Evolutionary conservation across 53 echinoderm and acorn worm species (phyloP), one percentile per base, ranked within the genome.

Genomic region (Pentamera pediparva): DNA sequence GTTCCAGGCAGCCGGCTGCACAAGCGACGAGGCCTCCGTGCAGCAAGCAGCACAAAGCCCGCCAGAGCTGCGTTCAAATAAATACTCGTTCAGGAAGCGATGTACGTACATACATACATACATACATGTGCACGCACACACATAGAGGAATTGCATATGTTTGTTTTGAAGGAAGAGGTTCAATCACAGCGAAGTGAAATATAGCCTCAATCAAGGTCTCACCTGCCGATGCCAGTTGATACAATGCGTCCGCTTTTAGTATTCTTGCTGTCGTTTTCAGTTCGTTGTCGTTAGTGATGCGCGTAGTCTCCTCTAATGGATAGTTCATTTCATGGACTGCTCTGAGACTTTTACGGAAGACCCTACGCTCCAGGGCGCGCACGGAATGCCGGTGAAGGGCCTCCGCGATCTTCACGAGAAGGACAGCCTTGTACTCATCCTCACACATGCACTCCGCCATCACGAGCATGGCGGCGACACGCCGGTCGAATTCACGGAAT

Each of bases 221-320:
- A 65, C 65, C 65, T 3, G 65, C 65, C 37, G 65, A 65, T 19
- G 65, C 65, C 40, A 65, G 3, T 21, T 65, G 65, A 13, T 65
- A 65, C 22, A 39, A 10, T 35, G 65, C 39, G 27, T 65, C 65
- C 15, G 20, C 25, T 18, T 65, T 65, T n/a, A 65, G 65, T 27
- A 65, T 40, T 11, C 65, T n/a, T 38, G 40, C 40, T 19, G 37
- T 40, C 12, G 41, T 39, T 26, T 5, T 37, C 65, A 39, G 10
- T 27, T 65, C 65, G 7, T 65, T 40, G 25, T 39, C 15, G 27
- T 38, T 39, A 18, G 65, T 65, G 27, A 65, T 39, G 3, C 34
- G 37, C 10, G 22, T 26, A 10, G 65, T 40, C 40, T 65, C 65
- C 25, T 38, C 65, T 40, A 65, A 27, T 0, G 65, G 65, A 39